Evolutionary conservation across 2,888 invertebrate species (phyloP).

Genomic region (Tinea semifulvella): DNA sequence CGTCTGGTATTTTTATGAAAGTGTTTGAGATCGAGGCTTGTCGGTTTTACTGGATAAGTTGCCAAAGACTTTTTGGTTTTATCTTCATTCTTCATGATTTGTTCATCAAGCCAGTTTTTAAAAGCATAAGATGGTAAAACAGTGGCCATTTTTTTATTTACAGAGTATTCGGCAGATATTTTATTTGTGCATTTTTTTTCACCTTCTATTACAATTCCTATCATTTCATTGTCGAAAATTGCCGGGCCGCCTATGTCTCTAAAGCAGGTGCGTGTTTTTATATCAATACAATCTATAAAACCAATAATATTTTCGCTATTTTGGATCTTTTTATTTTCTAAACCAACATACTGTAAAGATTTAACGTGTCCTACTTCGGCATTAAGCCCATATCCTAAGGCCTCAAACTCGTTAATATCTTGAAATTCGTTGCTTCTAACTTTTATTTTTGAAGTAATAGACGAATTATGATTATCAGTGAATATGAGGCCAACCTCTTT

Average conservation of each 20-base stretch:
- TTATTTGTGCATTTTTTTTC: slow-evolving; percentile 41
- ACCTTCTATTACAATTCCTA: slow-evolving; percentile 43
- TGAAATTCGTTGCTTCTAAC: slow-evolving; percentile 39
- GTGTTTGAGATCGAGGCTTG: background rate
- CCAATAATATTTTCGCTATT: slow-evolving; percentile 26
- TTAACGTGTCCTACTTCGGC: slow-evolving; percentile 36
- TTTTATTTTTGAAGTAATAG: slow-evolving; percentile 37
- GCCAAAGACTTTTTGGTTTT: slow-evolving; percentile 23
- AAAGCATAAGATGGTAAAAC: slow-evolving; percentile 43
- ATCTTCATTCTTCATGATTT: slow-evolving; percentile 41
- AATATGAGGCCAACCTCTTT: slow-evolving; percentile 47
- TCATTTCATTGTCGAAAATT: slow-evolving; percentile 40
- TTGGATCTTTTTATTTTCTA: slow-evolving; percentile 30
- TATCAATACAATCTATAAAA: slow-evolving; percentile 50
- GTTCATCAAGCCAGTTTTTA: slow-evolving; percentile 48
- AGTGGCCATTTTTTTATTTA: slow-evolving; percentile 41
- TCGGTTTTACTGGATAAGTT: slow-evolving; percentile 34
- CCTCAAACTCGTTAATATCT: slow-evolving; percentile 36
- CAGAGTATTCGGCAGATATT: slow-evolving; percentile 38
- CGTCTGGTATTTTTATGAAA: background rate
- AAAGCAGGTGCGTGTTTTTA: slow-evolving; percentile 47
- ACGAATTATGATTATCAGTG: slow-evolving; percentile 42
- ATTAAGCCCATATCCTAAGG: slow-evolving; percentile 50
- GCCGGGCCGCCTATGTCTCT: slow-evolving; percentile 50
- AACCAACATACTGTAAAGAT: slow-evolving; percentile 43